phyloP scores from a whole-genome alignment of 1,140 invertebrate species.

The Ditylenchus dipsaci region DNA sequence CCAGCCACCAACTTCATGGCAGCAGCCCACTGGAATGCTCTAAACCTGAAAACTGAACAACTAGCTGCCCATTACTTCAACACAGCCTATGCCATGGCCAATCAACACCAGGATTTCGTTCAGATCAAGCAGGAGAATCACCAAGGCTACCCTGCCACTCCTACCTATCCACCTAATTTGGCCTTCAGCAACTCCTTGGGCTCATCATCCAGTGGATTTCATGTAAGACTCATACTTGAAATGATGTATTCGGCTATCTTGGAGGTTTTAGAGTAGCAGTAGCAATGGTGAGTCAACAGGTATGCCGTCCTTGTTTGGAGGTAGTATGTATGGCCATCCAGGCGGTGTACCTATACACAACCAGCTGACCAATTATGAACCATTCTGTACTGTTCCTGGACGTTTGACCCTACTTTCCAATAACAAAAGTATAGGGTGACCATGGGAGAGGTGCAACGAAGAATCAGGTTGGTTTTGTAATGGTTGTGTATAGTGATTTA shows the following conservation, averaged over 20 bases:
- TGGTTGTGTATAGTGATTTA: no score
- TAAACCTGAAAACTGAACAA: no score
- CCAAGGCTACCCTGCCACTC: not conserved
- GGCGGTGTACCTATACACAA: not conserved
- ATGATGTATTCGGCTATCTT: no score
- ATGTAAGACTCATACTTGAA: no score
- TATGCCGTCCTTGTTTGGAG: not conserved
- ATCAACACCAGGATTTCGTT: not conserved
- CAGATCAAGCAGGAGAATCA: not conserved
- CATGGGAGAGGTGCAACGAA: conserved; percentile 92
- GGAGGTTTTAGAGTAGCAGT: no score
- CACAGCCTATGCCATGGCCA: not conserved
- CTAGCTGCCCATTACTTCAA: no score
- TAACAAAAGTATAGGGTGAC: conserved; percentile 99
- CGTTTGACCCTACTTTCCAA: conserved; percentile 90
- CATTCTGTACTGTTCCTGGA: conserved; percentile 59
- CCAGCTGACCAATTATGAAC: not conserved
- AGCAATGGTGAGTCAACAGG: not conserved
- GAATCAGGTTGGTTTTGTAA: conserved; percentile 72
- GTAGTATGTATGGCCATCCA: not conserved
- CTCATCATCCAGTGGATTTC: no score
- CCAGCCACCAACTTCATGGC: no score
- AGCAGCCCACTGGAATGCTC: no score
- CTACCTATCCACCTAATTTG: not conserved
- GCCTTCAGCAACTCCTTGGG: no score